Conservation (phyloP, 1,140 invertebrate genomes). For the Saxidomus purpurata region DNA sequence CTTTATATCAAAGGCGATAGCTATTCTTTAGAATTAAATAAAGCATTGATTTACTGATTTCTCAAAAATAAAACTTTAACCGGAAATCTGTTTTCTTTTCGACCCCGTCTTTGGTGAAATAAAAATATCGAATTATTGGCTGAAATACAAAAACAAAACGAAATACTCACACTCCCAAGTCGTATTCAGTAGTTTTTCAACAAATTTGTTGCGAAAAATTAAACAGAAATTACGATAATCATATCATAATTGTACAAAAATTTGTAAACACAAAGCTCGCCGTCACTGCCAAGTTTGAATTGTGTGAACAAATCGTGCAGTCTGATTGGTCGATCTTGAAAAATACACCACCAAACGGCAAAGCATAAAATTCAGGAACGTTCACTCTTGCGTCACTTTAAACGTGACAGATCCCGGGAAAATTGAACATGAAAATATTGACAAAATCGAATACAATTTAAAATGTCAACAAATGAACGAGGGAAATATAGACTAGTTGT, state of each 20-base stretch:
- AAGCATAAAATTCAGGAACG: not conserved
- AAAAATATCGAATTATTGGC: too few relatives aligned
- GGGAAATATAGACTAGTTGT: not conserved
- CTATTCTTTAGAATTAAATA: too few relatives aligned
- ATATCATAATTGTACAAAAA: not conserved
- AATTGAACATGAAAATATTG: not conserved
- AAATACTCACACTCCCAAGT: too few relatives aligned
- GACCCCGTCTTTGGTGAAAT: too few relatives aligned
- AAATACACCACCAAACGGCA: conserved; percentile 3
- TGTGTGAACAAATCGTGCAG: conserved; percentile 35
- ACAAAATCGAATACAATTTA: not conserved
- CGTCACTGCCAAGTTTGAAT: conserved; percentile 58
- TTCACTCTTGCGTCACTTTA: conserved; percentile 26
- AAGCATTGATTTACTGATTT: too few relatives aligned
- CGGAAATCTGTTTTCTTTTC: too few relatives aligned
- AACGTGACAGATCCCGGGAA: conserved; percentile 31
- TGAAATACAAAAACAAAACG: too few relatives aligned
- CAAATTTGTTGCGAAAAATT: too few relatives aligned
- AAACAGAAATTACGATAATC: not conserved
- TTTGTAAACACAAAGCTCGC: conserved; percentile 62
- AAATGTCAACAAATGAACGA: not conserved
- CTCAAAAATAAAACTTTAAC: too few relatives aligned
- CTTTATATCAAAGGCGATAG: too few relatives aligned
- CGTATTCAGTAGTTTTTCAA: too few relatives aligned
- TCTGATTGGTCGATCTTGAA: conserved; percentile 35